Evolutionary conservation across 1,140 invertebrate genomes (phyloP).

Genomic region (Drosophila simulans): DNA sequence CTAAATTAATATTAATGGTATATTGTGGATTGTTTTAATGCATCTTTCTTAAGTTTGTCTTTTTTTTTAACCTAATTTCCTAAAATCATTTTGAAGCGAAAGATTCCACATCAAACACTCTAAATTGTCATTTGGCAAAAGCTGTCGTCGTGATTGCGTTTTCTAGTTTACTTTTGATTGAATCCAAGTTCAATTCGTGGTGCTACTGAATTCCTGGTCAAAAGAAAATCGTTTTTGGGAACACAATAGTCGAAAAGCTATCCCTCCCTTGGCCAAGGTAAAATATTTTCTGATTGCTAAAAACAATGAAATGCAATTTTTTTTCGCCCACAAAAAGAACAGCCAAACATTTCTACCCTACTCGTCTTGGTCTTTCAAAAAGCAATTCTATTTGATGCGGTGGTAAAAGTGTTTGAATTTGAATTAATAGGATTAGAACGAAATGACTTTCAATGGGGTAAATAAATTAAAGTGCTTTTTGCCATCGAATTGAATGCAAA

Average conservation of each 20-base stretch:
- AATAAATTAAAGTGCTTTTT: constrained; percentile 81
- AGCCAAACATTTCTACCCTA: constrained; percentile 20
- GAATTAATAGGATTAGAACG: constrained; percentile 77
- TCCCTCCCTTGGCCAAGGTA: constrained; percentile 42
- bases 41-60: not conserved
- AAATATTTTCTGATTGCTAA: constrained; percentile 65
- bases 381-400: constrained; percentile 53
- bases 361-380: constrained; percentile 3
- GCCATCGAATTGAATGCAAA: constrained; percentile 80
- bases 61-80: not conserved
- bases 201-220: not conserved
- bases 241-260: constrained; percentile 35
- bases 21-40: not conserved
- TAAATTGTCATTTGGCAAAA: constrained; percentile 20
- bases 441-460: constrained; percentile 66
- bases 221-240: constrained; percentile 26
- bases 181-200: constrained; percentile 24
- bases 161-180: constrained; percentile 53
- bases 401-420: constrained; percentile 58
- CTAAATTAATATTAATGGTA: not conserved
- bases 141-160: constrained; percentile 34
- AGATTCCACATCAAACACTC: constrained; percentile 72
- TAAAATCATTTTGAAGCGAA: not conserved
- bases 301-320: constrained; percentile 73
- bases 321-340: constrained; percentile 65